phyloP scores from a whole-genome alignment of 2,113 vertebrate genomes.

The Pogonocichla stellata region DNA sequence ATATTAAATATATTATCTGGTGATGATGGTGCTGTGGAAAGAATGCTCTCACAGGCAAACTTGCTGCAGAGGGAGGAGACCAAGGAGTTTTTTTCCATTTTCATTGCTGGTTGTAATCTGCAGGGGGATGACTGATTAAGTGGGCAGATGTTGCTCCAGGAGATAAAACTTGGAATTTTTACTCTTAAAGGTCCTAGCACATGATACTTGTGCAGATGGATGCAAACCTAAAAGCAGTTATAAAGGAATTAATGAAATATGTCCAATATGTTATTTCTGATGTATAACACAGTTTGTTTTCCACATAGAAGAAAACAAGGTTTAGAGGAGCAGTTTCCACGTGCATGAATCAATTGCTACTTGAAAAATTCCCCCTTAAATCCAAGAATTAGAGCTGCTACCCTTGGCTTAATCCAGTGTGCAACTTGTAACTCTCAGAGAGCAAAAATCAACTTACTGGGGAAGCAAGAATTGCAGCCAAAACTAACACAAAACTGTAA shows the following conservation, averaged over 20 bases:
- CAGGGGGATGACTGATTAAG: background rate
- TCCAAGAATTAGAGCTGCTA: background rate
- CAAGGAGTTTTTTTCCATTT: background rate
- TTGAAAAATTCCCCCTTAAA: background rate
- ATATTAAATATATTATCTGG: slow-evolving; percentile 51
- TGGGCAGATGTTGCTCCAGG: background rate
- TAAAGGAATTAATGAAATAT: background rate
- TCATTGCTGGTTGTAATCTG: background rate
- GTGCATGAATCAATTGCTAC: background rate
- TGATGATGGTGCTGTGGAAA: slow-evolving; percentile 58
- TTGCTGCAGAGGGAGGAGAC: background rate
- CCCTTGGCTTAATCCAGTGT: background rate
- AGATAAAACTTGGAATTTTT: background rate
- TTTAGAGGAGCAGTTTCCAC: background rate
- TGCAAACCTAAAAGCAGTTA: background rate
- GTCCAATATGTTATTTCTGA: background rate
- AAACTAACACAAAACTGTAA: background rate
- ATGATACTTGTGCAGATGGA: background rate
- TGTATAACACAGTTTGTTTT: background rate
- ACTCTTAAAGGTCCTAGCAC: rapidly evolving
- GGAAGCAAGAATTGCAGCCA: background rate
- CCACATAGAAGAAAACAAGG: background rate
- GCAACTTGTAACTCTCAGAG: rapidly evolving
- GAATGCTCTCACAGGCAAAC: slow-evolving; percentile 30
- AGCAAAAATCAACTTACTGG: background rate